phyloP scores from a whole-genome alignment of 2,113 vertebrate genomes.

The Carollia perspicillata region DNA sequence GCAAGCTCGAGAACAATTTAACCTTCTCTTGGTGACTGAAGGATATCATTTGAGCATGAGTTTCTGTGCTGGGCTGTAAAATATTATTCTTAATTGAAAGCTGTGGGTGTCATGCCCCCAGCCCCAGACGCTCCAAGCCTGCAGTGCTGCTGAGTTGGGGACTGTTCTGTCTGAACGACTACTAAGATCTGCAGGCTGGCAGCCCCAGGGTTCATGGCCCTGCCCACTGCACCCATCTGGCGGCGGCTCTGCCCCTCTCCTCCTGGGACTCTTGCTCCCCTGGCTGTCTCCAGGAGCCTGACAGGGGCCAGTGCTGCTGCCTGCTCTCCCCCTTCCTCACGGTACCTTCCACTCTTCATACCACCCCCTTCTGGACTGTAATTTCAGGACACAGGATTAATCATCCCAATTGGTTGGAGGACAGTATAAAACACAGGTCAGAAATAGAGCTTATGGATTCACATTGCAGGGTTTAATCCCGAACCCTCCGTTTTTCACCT shows the following conservation, averaged over 20 bases:
- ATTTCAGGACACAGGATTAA: background rate
- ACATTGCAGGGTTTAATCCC: background rate
- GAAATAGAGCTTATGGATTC: background rate
- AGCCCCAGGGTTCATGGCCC: background rate
- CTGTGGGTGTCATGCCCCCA: background rate
- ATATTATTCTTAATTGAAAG: background rate
- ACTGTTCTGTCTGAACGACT: background rate
- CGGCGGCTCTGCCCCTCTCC: background rate
- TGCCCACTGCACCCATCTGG: accelerated
- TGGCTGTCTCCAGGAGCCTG: background rate
- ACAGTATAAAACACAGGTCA: background rate
- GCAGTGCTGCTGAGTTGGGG: background rate
- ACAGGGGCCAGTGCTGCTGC: background rate
- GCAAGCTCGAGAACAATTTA: background rate
- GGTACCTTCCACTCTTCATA: background rate
- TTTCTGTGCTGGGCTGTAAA: background rate
- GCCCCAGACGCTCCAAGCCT: background rate
- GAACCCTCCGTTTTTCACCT: background rate
- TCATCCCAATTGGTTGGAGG: no score
- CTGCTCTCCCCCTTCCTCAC: background rate
- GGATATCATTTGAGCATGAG: background rate
- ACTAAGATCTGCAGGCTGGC: background rate
- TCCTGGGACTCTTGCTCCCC: background rate
- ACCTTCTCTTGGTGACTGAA: background rate
- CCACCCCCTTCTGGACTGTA: background rate